Evolutionary conservation across 2,113 vertebrate species (phyloP), one percentile per base, ranked within the genome.

Genomic region (Rhineura floridana): DNA sequence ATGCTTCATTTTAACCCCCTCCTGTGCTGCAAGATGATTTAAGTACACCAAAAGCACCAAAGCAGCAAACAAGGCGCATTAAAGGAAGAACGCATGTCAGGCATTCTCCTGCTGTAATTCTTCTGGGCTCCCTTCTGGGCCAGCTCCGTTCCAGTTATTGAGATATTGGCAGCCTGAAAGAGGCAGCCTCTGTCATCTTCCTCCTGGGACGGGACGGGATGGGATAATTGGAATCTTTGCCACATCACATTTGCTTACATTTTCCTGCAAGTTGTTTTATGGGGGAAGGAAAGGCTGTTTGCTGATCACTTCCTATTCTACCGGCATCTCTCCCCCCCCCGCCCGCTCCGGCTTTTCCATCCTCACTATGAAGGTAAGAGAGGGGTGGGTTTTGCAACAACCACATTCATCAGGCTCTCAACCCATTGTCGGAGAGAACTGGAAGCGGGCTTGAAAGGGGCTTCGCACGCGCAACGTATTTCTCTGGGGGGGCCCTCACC

Each of bases 111-210:
- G 52, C 52, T 59, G 52, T 81, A 59, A 59, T 81, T 81, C 78
- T 81, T 23, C 78, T 11, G 52, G 55, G 52, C 84, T 76, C 39
- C 59, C 15, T 36, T 62, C 84, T 48, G 42, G 55, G 73, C 84
- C 33, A 9, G 7, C 15, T 44, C 50, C 36, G 72, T 85, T 42
- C 52, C 70, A 19, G 70, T 73, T 33, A 55, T 28, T 42, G 55
- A 85, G 83, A 62, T 59, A 42, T 59, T 44, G 69, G 83, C 83
- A 85, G 50, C 69, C 69, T 59, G 67, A 42, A 59, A 84, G 83
- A 84, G 36, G 83, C 70, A 30, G 83, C 72, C 36, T 42, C 70
- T 85, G 70, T 73, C 69, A 59, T 44, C 69, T 44, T 33, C 33
- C 70, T 85, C 83, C 70, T 75, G 78, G 78, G 78, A 80, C n/a